Evolutionary conservation across 2,113 vertebrate species (phyloP).

Genomic region (Stegostoma tigrinum): DNA sequence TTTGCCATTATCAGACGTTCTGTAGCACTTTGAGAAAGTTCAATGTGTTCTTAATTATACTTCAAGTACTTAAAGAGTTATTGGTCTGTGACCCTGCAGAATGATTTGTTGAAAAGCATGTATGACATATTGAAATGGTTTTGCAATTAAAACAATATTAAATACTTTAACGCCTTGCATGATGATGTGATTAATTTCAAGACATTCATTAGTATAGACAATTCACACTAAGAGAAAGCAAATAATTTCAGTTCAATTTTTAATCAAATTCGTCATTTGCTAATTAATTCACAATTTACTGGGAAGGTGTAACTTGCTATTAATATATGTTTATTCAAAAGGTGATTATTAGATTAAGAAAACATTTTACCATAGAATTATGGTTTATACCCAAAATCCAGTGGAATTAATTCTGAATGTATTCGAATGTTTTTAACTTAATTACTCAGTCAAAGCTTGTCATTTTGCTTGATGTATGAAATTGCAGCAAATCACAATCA

Average conservation of each 20-base stretch:
- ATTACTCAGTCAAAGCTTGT: background rate
- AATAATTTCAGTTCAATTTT: constrained; percentile 12
- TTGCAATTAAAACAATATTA: background rate
- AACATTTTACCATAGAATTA: background rate
- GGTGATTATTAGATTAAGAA: constrained; percentile 11
- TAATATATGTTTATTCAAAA: background rate
- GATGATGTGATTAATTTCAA: constrained; percentile 15
- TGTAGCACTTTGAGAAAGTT: constrained; percentile 15
- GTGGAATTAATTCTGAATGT: background rate
- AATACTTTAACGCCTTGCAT: background rate
- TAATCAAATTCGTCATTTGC: background rate
- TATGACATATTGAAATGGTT: background rate
- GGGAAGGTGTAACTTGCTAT: background rate
- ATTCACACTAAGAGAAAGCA: background rate
- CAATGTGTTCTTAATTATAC: background rate
- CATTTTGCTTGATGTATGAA: background rate
- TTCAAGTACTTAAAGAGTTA: background rate
- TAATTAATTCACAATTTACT: constrained; percentile 6
- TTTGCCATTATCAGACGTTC: background rate
- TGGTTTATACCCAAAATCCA: background rate
- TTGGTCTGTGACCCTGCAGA: background rate
- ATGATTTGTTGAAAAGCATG: background rate
- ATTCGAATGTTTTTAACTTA: background rate
- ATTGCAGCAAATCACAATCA: background rate
- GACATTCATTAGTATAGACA: background rate